These are phyloP conservation scores for Odontomachus brunneus DNA, from an alignment of 1,140 invertebrate species.

Conservation along the genomic window DNA sequence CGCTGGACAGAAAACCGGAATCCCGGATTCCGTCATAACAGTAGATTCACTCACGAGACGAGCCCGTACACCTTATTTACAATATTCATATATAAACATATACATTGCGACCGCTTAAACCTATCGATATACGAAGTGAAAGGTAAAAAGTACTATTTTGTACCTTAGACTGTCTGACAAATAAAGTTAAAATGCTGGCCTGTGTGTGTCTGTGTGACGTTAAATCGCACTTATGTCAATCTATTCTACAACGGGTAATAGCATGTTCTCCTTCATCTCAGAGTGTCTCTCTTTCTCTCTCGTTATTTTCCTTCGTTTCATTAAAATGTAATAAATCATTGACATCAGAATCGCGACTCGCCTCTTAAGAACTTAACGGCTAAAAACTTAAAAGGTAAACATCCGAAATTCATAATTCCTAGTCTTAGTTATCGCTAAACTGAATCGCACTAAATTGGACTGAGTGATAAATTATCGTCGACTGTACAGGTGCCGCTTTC, in stretches of 20 bases:
- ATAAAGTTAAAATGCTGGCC: slow-evolving; percentile 69
- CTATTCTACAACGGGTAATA: slow-evolving; percentile 67
- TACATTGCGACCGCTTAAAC: slow-evolving; percentile 72
- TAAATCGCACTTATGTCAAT: slow-evolving; percentile 64
- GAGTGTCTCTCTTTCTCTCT: slow-evolving; percentile 44
- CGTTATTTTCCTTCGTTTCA: slow-evolving; percentile 54
- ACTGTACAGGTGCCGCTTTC: slow-evolving; percentile 72
- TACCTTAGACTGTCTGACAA: slow-evolving; percentile 70
- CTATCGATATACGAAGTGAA: slow-evolving; percentile 70
- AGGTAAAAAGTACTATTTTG: slow-evolving; percentile 74
- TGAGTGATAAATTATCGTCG: slow-evolving; percentile 75
- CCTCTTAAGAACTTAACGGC: slow-evolving; percentile 48
- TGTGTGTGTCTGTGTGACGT: slow-evolving; percentile 65
- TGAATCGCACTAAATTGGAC: slow-evolving; percentile 72
- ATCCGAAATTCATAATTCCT: slow-evolving; percentile 69
- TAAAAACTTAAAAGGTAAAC: slow-evolving; percentile 69
- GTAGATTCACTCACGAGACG: slow-evolving; percentile 69
- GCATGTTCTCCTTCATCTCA: slow-evolving; percentile 18
- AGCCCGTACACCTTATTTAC: slow-evolving; percentile 74
- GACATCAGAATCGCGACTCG: slow-evolving; percentile 63
- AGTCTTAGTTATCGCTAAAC: slow-evolving; percentile 69
- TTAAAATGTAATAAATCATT: slow-evolving; percentile 66
- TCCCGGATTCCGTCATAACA: slow-evolving; percentile 62
- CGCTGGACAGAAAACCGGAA: slow-evolving; percentile 40
- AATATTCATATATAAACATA: slow-evolving; percentile 75